Base-by-base conservation (phyloP, 2,888 invertebrate genomes). In the Melolontha melolontha region DNA sequence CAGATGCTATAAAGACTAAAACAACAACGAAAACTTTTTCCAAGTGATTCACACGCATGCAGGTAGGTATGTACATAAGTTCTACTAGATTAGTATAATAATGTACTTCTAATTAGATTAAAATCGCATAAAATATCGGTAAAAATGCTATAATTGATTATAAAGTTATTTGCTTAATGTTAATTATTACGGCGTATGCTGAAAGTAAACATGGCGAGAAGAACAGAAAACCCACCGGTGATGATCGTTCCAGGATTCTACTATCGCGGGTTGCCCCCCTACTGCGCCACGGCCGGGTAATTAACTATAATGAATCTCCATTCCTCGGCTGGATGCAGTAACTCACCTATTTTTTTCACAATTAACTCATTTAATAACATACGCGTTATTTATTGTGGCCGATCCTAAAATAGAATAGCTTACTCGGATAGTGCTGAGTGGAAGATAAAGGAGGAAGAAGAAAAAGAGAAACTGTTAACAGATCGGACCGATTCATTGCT, bases 301-400 rank as follows among this genome's bases (percentile, higher is more conserved):
- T 68, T 68, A 68, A 68, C 29, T 63, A 64, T 68, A 64, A 68
- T 68, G 68, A 68, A 68, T 68, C 62, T 64, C 64, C 52, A 68
- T 68, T 64, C 64, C 64, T 49, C 50, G 29, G 64, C 49, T 63
- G 64, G 29, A 55, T 50, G 63, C 49, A 68, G 68, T 68, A 68
- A 68, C 55, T 68, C 54, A 68, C 68, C 41, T 55, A 41, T 54
- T 67, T 68, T 68, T 57, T 68, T 64, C 40, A 55, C 64, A 64
- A 68, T 68, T 64, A 68, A 55, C 64, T 55, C 64, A 64, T 68
- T 68, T 68, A 68, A 40, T 59, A 64, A 64, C 64, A 50, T 17
- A 68, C 64, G 50, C 50, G 57, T 64, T 64, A 68, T 68, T 68
- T 68, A 68, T 41, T 39, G 55, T 64, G 22, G 52, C 22, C n/a